Percentiles rank a stretch among this genome's conserved stretches.
Conservation (phyloP, 2,797 vertebrate genomes). For the Hapalemur alaotrensis region DNA sequence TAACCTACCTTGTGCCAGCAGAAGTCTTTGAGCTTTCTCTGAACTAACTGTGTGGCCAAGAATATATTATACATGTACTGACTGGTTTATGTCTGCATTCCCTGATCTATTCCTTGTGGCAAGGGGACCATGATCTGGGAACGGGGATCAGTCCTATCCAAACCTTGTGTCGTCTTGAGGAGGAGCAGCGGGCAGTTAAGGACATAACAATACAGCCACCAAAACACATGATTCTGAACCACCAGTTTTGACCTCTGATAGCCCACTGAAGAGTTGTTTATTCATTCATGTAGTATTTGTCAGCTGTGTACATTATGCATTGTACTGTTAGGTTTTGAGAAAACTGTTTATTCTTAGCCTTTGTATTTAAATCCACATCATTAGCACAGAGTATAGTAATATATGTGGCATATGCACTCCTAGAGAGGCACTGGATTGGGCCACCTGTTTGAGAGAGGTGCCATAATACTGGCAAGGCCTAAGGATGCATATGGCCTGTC, state of each 20-base stretch:
- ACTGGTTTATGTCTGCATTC: background rate
- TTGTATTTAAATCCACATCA: conserved; percentile 51
- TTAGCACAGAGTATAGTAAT: background rate
- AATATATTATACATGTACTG: background rate
- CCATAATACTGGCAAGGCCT: background rate
- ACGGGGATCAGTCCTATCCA: background rate
- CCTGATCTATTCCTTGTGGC: background rate
- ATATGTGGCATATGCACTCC: background rate
- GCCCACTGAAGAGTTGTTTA: background rate
- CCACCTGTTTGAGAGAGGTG: conserved; percentile 57
- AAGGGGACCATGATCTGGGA: background rate
- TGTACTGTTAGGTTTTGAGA: background rate
- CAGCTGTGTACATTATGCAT: background rate
- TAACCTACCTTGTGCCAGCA: background rate
- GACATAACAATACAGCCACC: background rate
- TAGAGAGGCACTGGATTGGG: conserved; percentile 12
- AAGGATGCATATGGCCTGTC: background rate
- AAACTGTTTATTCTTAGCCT: conserved; percentile 15
- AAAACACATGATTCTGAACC: background rate
- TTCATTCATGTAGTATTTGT: background rate
- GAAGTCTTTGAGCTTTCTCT: background rate
- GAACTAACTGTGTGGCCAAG: background rate
- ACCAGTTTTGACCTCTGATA: conserved; percentile 12
- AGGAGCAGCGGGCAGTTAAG: background rate
- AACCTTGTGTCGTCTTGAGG: background rate